A percentile compares a stretch with the other conserved stretches of the same genome.
These are phyloP conservation scores for Oreonectes daqikongensis DNA, from an alignment of 2,797 vertebrate genomes.

Conservation along the genomic window DNA sequence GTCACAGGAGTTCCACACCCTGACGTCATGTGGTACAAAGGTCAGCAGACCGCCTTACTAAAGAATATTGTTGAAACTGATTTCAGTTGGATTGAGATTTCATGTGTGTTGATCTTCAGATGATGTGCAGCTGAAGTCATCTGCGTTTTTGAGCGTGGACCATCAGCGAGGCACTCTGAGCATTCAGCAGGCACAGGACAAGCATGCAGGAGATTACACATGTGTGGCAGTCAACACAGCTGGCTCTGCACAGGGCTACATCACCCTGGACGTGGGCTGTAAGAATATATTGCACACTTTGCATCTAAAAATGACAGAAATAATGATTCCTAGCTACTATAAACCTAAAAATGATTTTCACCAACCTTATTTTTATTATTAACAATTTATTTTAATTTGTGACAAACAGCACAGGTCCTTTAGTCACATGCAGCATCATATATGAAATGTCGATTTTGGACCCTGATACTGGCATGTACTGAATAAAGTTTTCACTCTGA, in stretches of 20 bases:
- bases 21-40: conserved; percentile 94
- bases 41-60: conserved; percentile 67
- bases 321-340: neutral
- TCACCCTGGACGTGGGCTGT: conserved; percentile 94
- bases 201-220: conserved; percentile 89
- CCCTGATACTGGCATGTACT: neutral
- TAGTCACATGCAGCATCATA: no score
- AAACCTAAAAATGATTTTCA: no score
- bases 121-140: conserved; percentile 82
- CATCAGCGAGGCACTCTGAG: conserved; percentile 79
- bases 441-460: neutral
- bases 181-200: conserved; percentile 84
- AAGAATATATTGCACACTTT: conserved; percentile 61
- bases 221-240: conserved; percentile 89
- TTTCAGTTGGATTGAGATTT: neutral
- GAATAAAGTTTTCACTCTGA: neutral
- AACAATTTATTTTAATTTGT: no score
- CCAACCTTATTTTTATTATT: no score
- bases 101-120: conserved; percentile 71
- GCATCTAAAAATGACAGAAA: neutral
- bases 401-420: neutral
- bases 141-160: conserved; percentile 80
- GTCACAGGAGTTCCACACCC: conserved; percentile 87
- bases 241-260: conserved; percentile 84
- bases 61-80: neutral